Base-by-base conservation (phyloP, 2,888 invertebrate species). In the Acanthococcus lagerstroemiae region DNA sequence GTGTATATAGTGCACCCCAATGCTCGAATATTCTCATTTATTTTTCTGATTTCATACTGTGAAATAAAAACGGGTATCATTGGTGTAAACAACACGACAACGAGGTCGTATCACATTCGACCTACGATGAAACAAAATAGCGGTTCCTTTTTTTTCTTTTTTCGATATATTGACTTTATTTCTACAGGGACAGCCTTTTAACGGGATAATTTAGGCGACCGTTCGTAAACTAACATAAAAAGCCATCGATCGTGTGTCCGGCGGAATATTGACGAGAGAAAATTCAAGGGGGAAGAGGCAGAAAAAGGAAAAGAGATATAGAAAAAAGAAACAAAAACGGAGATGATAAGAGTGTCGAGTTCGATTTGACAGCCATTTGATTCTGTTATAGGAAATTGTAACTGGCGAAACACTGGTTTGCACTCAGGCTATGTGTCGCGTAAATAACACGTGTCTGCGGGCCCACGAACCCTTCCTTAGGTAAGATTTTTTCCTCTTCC, bases 371-470 rank as follows among this genome's bases (percentile, higher is more conserved):
- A 30, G n/a, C 27, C 22, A 45, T 48, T 61, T 50, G 61, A 61
- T 50, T 61, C 50, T 19, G 50, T 61, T 61, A n/a, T n/a, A 52
- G 61, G n/a, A 61, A 61, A 61, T 48, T 61, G 61, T 48, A 48
- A 44, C 48, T 27, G 30, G 50, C 48, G 61, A 27, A 61, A 61
- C 61, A 61, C 27, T 61, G 26, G 48, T 61, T 61, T 61, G 61
- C 61, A 61, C 61, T 61, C 61, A 61, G 50, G 48, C 61, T 61
- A 58, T 61, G 37, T 50, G 50, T 61, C 50, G 48, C 61, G 50
- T 61, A 48, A 61, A 61, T 61, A 61, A 61, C 61, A 61, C 61
- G 61, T 61, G 61, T 61, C 61, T 61, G 15, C 48, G 61, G 30
- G 48, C 61, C 48, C 61, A 61, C 61, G 48, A 48, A 27, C 61